phyloP scores from a whole-genome alignment of 2,113 vertebrate genomes.

The Origma solitaria region DNA sequence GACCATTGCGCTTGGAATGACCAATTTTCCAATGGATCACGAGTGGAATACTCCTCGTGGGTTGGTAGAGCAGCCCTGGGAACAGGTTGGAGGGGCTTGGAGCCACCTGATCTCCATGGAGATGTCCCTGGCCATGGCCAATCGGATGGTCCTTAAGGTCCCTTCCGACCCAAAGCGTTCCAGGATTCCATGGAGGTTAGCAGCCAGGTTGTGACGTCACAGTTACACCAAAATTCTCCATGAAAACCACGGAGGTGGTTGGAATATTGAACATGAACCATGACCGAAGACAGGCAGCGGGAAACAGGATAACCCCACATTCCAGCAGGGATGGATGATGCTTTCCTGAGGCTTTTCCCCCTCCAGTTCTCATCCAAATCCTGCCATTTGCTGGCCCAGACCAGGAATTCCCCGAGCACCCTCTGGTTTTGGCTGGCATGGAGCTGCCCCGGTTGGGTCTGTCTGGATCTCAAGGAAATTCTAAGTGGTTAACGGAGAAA shows the following conservation, averaged over 20 bases:
- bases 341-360: not conserved
- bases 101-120: not conserved
- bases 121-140: not conserved
- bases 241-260: not conserved
- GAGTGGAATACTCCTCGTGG: not conserved
- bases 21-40: rapidly evolving
- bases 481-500: not conserved
- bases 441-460: not conserved
- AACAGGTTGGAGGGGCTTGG: not conserved
- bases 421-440: not conserved
- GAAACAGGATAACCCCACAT: not conserved
- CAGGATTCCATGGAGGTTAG: not conserved
- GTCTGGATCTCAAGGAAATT: not conserved
- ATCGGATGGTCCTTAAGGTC: rapidly evolving
- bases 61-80: not conserved
- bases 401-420: not conserved
- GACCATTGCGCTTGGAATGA: not conserved
- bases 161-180: not conserved
- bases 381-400: not conserved
- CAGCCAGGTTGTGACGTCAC: not conserved
- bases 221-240: not conserved
- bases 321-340: not conserved
- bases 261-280: rapidly evolving
- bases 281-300: not conserved
- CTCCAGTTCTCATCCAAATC: not conserved